Conservation (phyloP, 2,888 invertebrate species). For the Scaptomyza reducta region DNA sequence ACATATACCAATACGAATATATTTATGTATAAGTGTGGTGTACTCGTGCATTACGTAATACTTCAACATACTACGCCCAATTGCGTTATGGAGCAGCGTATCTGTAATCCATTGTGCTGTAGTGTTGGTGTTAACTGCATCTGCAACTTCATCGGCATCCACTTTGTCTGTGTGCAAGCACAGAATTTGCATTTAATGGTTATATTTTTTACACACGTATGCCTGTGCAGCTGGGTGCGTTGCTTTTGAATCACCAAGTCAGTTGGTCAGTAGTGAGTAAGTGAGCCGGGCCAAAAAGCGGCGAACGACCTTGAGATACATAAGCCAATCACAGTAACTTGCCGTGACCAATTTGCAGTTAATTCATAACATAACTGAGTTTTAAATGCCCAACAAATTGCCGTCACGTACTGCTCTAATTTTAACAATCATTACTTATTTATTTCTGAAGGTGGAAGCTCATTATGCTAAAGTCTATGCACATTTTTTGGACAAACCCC, state of each 20-base stretch:
- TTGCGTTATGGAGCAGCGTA: slow-evolving; percentile 56
- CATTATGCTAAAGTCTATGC: slow-evolving; percentile 46
- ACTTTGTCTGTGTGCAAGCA: slow-evolving; percentile 38
- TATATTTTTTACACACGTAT: slow-evolving; percentile 12
- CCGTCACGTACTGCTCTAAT: slow-evolving; percentile 41
- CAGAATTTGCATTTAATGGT: slow-evolving; percentile 57
- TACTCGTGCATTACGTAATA: slow-evolving; percentile 64
- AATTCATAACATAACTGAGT: slow-evolving; percentile 38
- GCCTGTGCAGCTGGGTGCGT: slow-evolving; percentile 46
- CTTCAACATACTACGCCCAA: slow-evolving; percentile 64
- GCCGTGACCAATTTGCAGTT: slow-evolving; percentile 58
- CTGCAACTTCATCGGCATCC: slow-evolving; percentile 26
- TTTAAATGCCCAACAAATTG: slow-evolving; percentile 42
- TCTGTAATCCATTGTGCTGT: slow-evolving; percentile 16
- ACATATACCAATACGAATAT: too few species aligned
- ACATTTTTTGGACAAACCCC: slow-evolving; percentile 32
- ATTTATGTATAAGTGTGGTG: slow-evolving; percentile 7
- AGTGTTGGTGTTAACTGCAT: slow-evolving; percentile 25
- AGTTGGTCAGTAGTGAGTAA: slow-evolving; percentile 44
- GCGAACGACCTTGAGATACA: slow-evolving; percentile 65
- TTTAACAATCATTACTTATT: slow-evolving; percentile 36
- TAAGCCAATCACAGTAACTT: slow-evolving; percentile 47
- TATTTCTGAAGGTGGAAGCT: slow-evolving; percentile 46
- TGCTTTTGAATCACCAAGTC: slow-evolving; percentile 44
- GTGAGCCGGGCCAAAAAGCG: slow-evolving; percentile 28